A percentile compares a stretch with the other conserved stretches of the same genome.
Conservation (phyloP, 2,113 vertebrate genomes). For the Australoheros scitulus region DNA sequence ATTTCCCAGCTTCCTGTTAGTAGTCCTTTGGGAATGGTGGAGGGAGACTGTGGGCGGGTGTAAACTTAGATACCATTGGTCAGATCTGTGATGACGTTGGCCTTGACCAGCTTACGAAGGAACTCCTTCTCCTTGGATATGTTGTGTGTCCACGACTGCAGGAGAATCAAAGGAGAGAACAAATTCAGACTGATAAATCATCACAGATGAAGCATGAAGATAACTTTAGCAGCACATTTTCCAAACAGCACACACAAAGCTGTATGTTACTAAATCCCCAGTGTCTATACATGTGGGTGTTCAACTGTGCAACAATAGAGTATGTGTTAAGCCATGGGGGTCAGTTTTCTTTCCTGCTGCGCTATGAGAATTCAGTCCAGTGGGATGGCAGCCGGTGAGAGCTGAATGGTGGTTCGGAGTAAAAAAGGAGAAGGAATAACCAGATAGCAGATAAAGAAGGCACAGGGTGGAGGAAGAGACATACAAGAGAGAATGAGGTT, state of each 20-base stretch:
- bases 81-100: conserved; percentile 91
- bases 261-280: conserved; percentile 12
- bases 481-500: conserved; percentile 12
- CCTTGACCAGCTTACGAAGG: conserved; percentile 94
- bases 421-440: conserved; percentile 21
- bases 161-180: conserved; percentile 33
- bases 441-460: conserved; percentile 37
- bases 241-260: background rate
- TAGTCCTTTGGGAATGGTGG: conserved; percentile 51
- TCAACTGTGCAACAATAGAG: conserved; percentile 24
- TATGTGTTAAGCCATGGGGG: conserved; percentile 2
- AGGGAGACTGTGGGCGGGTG: conserved; percentile 26
- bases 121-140: conserved; percentile 98
- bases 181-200: background rate
- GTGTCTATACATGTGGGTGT: conserved; percentile 13
- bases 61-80: conserved; percentile 92
- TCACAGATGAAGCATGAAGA: background rate
- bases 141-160: conserved; percentile 98
- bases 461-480: conserved; percentile 23
- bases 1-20: conserved; percentile 52
- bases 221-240: background rate
- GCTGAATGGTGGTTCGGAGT: conserved; percentile 53
- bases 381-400: conserved; percentile 57
- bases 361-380: conserved; percentile 33
- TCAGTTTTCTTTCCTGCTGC: conserved; percentile 47